phyloP scores from a whole-genome alignment of 2,888 invertebrate genomes.

The Andrena bucephala region DNA sequence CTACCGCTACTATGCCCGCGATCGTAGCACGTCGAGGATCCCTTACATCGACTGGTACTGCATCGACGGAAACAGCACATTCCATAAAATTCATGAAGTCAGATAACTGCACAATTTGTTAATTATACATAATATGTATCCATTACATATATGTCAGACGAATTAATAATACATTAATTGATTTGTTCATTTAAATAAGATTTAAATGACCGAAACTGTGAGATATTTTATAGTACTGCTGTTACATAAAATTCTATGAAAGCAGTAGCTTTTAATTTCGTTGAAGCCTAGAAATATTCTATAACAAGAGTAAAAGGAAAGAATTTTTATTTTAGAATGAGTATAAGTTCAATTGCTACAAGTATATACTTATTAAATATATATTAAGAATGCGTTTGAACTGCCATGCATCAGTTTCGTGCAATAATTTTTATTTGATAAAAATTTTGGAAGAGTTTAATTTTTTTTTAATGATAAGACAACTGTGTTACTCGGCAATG shows the following conservation, averaged over 20 bases:
- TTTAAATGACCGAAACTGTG: neutral
- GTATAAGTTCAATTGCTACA: neutral
- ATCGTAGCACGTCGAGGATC: constrained; percentile 74
- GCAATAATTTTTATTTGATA: constrained; percentile 27
- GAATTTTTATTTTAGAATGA: neutral
- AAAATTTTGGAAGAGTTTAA: too few species aligned
- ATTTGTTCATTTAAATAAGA: neutral
- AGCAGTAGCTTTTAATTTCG: neutral
- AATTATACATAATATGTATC: constrained; percentile 19
- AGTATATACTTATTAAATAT: neutral
- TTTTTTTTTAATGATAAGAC: neutral
- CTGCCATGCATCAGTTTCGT: neutral
- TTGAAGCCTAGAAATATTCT: neutral
- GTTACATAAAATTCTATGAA: neutral
- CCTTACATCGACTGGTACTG: constrained; percentile 76
- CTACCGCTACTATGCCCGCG: constrained; percentile 78
- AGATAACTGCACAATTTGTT: constrained; percentile 61
- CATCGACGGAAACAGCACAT: constrained; percentile 58
- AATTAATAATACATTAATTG: neutral
- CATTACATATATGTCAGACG: neutral
- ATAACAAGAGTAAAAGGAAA: neutral
- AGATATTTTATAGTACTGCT: neutral
- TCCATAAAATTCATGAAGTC: constrained; percentile 53
- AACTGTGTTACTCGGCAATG: neutral
- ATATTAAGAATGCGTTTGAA: neutral